These are phyloP conservation scores for Pterostichus niger DNA, from an alignment of 2,888 invertebrate genomes.

Conservation along the genomic window DNA sequence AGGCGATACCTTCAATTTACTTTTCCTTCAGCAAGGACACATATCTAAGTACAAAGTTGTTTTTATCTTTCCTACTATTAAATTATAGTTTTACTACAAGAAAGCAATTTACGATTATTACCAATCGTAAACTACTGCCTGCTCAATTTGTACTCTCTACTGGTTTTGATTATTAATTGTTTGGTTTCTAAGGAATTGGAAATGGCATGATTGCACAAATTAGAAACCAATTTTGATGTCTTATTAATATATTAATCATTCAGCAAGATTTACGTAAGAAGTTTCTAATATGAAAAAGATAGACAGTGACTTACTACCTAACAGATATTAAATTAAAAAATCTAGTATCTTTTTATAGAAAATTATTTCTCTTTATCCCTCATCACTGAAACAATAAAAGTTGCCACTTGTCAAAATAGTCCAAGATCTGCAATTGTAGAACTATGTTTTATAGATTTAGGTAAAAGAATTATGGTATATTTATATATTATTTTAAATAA, in stretches of 20 bases:
- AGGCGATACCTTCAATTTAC: conserved; percentile 23
- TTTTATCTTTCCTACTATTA: conserved; percentile 18
- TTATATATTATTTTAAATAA: too few relatives aligned
- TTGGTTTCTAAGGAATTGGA: neutral
- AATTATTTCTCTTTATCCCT: too few relatives aligned
- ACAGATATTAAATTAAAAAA: too few relatives aligned
- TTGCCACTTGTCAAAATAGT: too few relatives aligned
- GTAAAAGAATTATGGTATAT: too few relatives aligned
- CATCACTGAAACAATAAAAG: too few relatives aligned
- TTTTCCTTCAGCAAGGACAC: conserved; percentile 37
- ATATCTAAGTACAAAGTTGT: conserved; percentile 4
- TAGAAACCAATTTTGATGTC: neutral
- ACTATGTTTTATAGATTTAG: too few relatives aligned
- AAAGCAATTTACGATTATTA: conserved; percentile 49
- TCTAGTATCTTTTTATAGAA: too few relatives aligned
- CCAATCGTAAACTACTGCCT: conserved; percentile 25
- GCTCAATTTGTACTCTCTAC: conserved; percentile 21
- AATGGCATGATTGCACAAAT: conserved; percentile 8
- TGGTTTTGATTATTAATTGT: conserved; percentile 19
- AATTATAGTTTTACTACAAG: conserved; percentile 45
- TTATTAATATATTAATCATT: neutral
- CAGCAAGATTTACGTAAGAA: too few relatives aligned
- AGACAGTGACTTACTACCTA: too few relatives aligned
- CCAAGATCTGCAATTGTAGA: too few relatives aligned
- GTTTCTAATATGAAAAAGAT: too few relatives aligned